Percentiles rank a stretch among this genome's conserved stretches.
These are phyloP conservation scores for Lucifuga dentata DNA, from an alignment of 2,113 vertebrate genomes.

Conservation along the genomic window DNA sequence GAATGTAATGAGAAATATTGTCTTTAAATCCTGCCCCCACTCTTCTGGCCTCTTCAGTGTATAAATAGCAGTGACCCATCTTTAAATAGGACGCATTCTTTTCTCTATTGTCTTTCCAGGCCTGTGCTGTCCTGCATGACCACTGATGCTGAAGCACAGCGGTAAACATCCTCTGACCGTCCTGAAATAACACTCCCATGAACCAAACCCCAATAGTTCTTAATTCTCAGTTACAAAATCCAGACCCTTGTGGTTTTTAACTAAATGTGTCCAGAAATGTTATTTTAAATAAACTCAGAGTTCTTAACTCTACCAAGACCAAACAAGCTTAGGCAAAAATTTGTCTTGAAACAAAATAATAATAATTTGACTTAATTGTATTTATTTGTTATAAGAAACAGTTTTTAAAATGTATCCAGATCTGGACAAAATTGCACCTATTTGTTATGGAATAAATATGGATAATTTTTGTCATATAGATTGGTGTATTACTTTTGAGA, in stretches of 20 bases:
- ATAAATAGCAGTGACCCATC: slow-evolving; percentile 69
- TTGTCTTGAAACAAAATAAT: too few species aligned
- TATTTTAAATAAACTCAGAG: too few species aligned
- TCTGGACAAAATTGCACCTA: too few species aligned
- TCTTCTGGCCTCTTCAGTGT: slow-evolving; percentile 31
- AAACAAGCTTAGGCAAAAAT: too few species aligned
- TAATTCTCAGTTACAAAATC: slow-evolving; percentile 23
- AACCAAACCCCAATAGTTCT: slow-evolving; percentile 25
- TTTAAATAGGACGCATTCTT: slow-evolving; percentile 78
- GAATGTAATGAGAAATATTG: background rate
- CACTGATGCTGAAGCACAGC: slow-evolving; percentile 48
- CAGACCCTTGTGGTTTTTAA: background rate
- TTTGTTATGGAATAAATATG: too few species aligned
- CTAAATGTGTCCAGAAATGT: too few species aligned
- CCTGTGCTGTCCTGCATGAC: slow-evolving; percentile 48
- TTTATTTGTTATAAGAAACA: too few species aligned
- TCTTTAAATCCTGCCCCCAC: background rate
- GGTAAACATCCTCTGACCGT: slow-evolving; percentile 78
- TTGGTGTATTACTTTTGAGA: too few species aligned
- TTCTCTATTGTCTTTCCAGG: slow-evolving; percentile 71
- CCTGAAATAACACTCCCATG: slow-evolving; percentile 19
- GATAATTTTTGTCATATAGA: too few species aligned
- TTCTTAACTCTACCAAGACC: too few species aligned
- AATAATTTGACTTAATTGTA: too few species aligned
- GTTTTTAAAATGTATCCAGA: too few species aligned